These are phyloP conservation scores for Dryobota labecula DNA, from an alignment of 2,888 invertebrate genomes.

Conservation along the genomic window DNA sequence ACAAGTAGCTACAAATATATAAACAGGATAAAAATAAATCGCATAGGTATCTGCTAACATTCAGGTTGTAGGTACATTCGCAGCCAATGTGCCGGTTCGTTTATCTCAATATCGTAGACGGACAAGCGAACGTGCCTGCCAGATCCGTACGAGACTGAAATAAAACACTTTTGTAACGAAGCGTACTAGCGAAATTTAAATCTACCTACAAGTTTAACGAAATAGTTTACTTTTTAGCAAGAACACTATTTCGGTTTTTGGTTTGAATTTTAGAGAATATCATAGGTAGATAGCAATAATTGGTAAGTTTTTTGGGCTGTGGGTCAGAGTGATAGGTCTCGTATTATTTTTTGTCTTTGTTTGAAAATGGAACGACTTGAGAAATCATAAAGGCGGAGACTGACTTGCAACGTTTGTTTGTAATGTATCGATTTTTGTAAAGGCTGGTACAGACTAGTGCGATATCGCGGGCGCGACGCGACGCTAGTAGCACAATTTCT, in stretches of 20 bases:
- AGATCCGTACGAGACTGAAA: conserved; percentile 72
- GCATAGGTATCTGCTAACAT: conserved; percentile 37
- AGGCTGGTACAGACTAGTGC: too few relatives aligned
- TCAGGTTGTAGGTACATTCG: conserved; percentile 54
- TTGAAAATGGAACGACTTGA: not conserved
- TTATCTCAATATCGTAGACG: conserved; percentile 84
- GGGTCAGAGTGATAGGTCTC: not conserved
- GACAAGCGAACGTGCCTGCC: conserved; percentile 75
- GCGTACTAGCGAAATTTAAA: conserved; percentile 52
- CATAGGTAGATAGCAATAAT: not conserved
- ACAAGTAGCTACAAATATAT: conserved; percentile 12
- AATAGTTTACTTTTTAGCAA: conserved; percentile 18
- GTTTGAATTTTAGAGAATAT: not conserved
- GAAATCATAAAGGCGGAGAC: too few relatives aligned
- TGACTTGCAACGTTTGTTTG: too few relatives aligned
- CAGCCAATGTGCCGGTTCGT: conserved; percentile 83
- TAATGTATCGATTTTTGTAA: too few relatives aligned
- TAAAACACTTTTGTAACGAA: conserved; percentile 68
- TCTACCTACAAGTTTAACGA: conserved; percentile 41
- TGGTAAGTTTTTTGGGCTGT: not conserved
- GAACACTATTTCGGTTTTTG: not conserved
- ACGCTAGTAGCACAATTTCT: too few relatives aligned
- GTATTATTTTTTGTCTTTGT: too few relatives aligned
- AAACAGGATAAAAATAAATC: conserved; percentile 55
- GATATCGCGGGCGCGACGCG: too few relatives aligned